Evolutionary conservation across 2,113 vertebrate species (phyloP), one percentile per base, ranked within the genome.

Genomic region (Chionodraco myersi): DNA sequence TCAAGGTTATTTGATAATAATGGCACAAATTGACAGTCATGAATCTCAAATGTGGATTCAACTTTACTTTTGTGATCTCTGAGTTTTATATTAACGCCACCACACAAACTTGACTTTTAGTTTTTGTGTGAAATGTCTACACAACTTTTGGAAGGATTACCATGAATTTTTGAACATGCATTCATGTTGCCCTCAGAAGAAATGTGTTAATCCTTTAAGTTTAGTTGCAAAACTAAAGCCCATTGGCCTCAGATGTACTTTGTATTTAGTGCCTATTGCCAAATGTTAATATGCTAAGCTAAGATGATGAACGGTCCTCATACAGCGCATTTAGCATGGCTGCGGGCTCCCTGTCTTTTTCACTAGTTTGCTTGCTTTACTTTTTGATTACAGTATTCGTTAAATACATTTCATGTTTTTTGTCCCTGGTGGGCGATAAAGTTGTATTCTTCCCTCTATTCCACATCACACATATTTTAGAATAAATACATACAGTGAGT

Each of bases 71-170:
- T 4, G 16, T 11, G 34, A 45, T 62, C 5, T 44, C 10, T 12
- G 10, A 44, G 1, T 44, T n/a, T 62, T 15, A 2, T 5, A 41
- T 10, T 12, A 3, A 1, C 0, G 0, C 2, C 10, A 41, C 30
- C 15, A 10, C 8, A 9, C 36, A 63, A 21, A n/a, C 0, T 44
- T 41, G 36, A 41, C 41, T 21, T 5, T 30, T 45, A 21, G 2
- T 12, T 5, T 63, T 47, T 47, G n/a, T 5, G 1, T 63, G 12
- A 61, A 15, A 63, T 23, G 10, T 48, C 44, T 63, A n/a, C 13
- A 47, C 61, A 63, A 26, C 21, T 16, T 3, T 23, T 62, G 3
- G 18, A 45, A 21, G 41, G 36, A 14, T 48, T 64, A 3, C n/a
- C 6, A 7, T 63, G 7, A 49, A 2, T 45, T 15, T 65, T 26